These are phyloP conservation scores for Drosophila sp. DNA, from an alignment of 1,140 invertebrate species.

Conservation along the genomic window DNA sequence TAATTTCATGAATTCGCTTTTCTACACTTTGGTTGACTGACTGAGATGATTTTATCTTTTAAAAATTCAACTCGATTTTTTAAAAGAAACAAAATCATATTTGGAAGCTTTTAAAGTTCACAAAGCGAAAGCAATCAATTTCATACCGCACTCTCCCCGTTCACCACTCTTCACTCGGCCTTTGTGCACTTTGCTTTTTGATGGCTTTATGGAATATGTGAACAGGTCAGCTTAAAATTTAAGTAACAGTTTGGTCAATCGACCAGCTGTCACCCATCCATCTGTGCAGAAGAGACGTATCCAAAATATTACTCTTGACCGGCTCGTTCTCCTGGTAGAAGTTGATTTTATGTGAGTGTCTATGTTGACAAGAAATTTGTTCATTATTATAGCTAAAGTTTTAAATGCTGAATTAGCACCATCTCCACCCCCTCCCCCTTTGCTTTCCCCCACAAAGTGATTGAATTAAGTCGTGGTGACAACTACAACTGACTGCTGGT, in stretches of 20 bases:
- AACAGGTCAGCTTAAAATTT: conserved; percentile 56
- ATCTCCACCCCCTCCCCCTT: neutral
- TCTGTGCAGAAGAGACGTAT: conserved; percentile 4
- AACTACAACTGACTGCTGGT: neutral
- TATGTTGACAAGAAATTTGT: too few relatives aligned
- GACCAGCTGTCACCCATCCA: conserved; percentile 3
- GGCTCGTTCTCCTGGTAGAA: too few relatives aligned
- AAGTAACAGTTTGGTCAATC: conserved; percentile 58
- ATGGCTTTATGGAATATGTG: conserved; percentile 31
- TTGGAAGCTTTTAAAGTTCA: neutral
- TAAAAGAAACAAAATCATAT: neutral
- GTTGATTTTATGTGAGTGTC: too few relatives aligned
- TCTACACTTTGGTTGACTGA: too few relatives aligned
- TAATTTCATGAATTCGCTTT: too few relatives aligned
- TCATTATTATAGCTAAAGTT: too few relatives aligned
- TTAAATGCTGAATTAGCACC: too few relatives aligned
- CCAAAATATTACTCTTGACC: neutral
- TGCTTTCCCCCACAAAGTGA: neutral
- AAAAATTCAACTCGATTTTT: neutral
- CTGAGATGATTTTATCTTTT: too few relatives aligned
- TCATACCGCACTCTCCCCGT: neutral
- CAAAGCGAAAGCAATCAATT: conserved; percentile 33
- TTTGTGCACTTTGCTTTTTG: neutral
- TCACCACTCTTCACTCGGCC: neutral
- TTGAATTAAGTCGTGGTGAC: neutral